A percentile compares a stretch with the other conserved stretches of the same genome.
Evolutionary conservation across 2,888 invertebrate species (phyloP).

Genomic region (Podotricha telesiphe): DNA sequence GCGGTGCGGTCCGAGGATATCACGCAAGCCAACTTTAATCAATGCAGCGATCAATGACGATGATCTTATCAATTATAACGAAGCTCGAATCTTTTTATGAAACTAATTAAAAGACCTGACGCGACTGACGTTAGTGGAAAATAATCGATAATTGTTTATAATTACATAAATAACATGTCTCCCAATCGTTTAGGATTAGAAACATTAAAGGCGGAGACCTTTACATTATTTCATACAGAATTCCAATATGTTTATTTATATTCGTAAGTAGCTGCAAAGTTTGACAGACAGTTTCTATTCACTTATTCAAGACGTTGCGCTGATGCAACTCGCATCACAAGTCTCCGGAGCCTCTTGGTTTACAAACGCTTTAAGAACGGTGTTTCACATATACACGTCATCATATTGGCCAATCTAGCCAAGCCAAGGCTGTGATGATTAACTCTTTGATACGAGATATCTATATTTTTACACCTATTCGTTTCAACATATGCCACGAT

Average conservation of each 20-base stretch:
- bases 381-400: constrained; percentile 46
- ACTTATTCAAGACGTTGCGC: constrained; percentile 28
- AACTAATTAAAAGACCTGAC: neutral
- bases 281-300: constrained; percentile 32
- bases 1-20: constrained; percentile 42
- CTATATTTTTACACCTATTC: constrained; percentile 39
- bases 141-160: neutral
- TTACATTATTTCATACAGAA: neutral
- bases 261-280: neutral
- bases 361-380: constrained; percentile 41
- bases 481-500: constrained; percentile 39
- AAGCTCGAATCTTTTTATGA: constrained; percentile 7
- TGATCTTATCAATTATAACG: constrained; percentile 17
- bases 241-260: neutral
- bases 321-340: constrained; percentile 44
- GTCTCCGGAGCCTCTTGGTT: constrained; percentile 42
- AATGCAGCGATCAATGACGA: constrained; percentile 23
- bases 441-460: constrained; percentile 45
- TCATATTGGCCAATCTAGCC: constrained; percentile 43
- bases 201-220: neutral
- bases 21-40: constrained; percentile 44
- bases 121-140: neutral
- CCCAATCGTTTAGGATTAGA: neutral
- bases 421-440: constrained; percentile 49
- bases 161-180: neutral